Percentiles rank a stretch among this genome's conserved stretches.
Conservation (phyloP, 1,140 invertebrate species). For the Copidosoma floridanum region DNA sequence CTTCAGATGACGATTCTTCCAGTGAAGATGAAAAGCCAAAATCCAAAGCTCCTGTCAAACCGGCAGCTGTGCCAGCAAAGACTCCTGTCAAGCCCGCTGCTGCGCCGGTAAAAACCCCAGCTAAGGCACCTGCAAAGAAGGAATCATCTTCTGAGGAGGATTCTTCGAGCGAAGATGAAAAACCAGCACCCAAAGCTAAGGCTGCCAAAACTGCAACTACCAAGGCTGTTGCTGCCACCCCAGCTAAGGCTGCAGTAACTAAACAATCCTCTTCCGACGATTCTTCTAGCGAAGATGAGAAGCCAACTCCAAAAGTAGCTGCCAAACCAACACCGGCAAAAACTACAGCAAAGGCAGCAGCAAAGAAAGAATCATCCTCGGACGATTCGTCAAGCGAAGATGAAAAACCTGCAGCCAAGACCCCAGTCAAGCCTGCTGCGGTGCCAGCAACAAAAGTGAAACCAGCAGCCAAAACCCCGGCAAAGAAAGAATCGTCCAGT, state of each 20-base stretch:
- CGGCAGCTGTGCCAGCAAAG: slow-evolving; percentile 22
- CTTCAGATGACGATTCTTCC: slow-evolving; percentile 34
- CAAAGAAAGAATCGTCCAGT: slow-evolving; percentile 41
- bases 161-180: slow-evolving; percentile 42
- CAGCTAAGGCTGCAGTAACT: slow-evolving; percentile 21
- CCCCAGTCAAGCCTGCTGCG: slow-evolving; percentile 3
- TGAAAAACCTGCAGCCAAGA: slow-evolving; percentile 28
- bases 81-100: slow-evolving; percentile 29
- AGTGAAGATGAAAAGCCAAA: slow-evolving; percentile 34
- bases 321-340: slow-evolving; percentile 35
- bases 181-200: slow-evolving; percentile 12
- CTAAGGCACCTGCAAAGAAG: slow-evolving; percentile 31
- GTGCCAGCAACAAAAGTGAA: neutral
- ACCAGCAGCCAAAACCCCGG: slow-evolving; percentile 11
- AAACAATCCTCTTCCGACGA: slow-evolving; percentile 42
- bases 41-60: neutral
- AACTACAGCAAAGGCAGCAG: slow-evolving; percentile 15
- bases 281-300: slow-evolving; percentile 41
- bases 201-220: slow-evolving; percentile 33
- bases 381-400: slow-evolving; percentile 34
- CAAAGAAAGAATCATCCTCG: slow-evolving; percentile 35
- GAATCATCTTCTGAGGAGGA: slow-evolving; percentile 39
- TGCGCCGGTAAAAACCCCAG: slow-evolving; percentile 20
- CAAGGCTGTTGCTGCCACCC: neutral
- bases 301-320: slow-evolving; percentile 27